Evolutionary conservation across 2,113 vertebrate genomes (phyloP).

Genomic region (Lota lota): DNA sequence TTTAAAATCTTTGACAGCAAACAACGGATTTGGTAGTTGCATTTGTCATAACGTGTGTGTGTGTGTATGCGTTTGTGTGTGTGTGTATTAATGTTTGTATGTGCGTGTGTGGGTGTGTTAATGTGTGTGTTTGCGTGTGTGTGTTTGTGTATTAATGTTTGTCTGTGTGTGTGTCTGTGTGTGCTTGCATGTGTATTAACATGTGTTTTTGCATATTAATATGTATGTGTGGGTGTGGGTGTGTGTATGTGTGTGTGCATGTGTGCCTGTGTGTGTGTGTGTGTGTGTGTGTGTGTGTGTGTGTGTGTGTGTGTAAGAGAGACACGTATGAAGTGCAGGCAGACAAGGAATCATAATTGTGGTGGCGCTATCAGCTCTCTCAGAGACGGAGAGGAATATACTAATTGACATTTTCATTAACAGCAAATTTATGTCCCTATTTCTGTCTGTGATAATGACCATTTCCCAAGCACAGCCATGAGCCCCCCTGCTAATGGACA

Average conservation of each 20-base stretch:
- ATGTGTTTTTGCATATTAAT: not conserved
- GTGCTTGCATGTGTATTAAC: not conserved
- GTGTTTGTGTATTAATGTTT: not conserved
- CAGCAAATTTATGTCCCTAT: slow-evolving; percentile 90
- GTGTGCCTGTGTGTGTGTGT: not conserved
- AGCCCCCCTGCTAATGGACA: slow-evolving; percentile 82
- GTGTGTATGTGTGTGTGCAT: not conserved
- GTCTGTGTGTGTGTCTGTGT: not conserved
- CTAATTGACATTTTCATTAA: slow-evolving; percentile 96
- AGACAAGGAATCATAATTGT: slow-evolving; percentile 55
- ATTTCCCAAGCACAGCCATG: slow-evolving; percentile 76
- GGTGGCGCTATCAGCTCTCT: slow-evolving; percentile 73
- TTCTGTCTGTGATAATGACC: slow-evolving; percentile 89
- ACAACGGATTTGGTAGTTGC: not conserved
- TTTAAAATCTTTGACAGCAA: not conserved
- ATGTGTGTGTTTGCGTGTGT: not conserved
- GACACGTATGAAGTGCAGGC: slow-evolving; percentile 53
- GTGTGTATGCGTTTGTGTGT: not conserved
- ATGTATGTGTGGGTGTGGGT: not conserved
- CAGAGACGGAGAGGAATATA: slow-evolving; percentile 76
- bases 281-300: slow-evolving; percentile 11
- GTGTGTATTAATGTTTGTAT: not conserved
- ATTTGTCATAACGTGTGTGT: too few species aligned
- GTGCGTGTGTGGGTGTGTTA: not conserved
- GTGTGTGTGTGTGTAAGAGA: slow-evolving; percentile 22